Conservation (phyloP, 2,888 invertebrate genomes). For the Lepidochitona cinerea region DNA sequence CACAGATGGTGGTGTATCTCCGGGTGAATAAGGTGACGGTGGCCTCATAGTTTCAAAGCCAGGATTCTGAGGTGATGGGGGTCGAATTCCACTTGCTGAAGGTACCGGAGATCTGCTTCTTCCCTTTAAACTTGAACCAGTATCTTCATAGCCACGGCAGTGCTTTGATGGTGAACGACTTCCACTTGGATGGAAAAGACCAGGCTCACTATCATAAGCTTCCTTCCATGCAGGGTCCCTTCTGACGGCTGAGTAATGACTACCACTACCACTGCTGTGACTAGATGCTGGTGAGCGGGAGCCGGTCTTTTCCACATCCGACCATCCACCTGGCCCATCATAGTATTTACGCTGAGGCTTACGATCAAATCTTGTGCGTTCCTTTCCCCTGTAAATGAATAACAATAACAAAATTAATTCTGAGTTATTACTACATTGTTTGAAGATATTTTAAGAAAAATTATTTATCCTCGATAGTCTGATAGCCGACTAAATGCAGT, state of each 20-base stretch:
- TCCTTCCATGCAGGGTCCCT: neutral
- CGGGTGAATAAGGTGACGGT: neutral
- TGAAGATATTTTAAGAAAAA: neutral
- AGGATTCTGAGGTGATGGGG: neutral
- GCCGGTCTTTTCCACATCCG: neutral
- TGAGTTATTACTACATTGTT: neutral
- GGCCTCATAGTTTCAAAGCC: neutral
- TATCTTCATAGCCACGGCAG: neutral
- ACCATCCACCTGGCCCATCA: neutral
- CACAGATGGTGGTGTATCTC: neutral
- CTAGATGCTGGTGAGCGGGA: neutral
- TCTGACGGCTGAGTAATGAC: neutral
- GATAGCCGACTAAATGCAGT: too few relatives aligned
- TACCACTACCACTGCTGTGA: slow-evolving; percentile 2
- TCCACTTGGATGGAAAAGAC: neutral
- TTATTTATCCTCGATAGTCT: neutral
- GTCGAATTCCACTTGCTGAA: neutral
- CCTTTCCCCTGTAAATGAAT: neutral
- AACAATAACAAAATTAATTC: neutral
- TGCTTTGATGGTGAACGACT: neutral
- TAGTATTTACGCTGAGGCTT: neutral
- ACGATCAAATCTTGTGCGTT: neutral
- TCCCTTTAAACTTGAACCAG: neutral
- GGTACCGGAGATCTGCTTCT: neutral
- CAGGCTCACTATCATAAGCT: neutral